Conservation (phyloP, 2,797 vertebrate species). For the Tarsius wallacei region DNA sequence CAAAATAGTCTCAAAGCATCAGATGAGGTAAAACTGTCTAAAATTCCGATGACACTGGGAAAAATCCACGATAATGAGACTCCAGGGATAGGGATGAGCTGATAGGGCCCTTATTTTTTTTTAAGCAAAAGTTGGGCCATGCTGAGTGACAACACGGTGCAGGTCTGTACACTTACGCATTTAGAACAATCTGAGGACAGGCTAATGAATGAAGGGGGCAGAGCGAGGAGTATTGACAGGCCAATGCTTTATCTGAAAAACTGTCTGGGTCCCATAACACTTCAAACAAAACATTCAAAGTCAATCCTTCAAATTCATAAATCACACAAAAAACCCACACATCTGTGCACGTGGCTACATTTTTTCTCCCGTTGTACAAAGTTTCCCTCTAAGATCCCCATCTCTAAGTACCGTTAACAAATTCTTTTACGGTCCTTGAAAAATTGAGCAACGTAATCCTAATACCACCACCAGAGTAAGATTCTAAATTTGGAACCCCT, state of each 20-base stretch:
- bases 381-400: background rate
- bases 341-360: fast-evolving
- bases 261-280: fast-evolving
- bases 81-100: fast-evolving
- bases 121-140: fast-evolving
- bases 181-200: background rate
- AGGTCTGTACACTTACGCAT: fast-evolving
- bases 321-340: background rate
- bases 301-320: background rate
- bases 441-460: fast-evolving
- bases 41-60: fast-evolving
- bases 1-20: background rate
- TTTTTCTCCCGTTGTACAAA: fast-evolving
- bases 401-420: fast-evolving
- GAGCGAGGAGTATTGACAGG: fast-evolving
- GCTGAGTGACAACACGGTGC: background rate
- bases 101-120: background rate
- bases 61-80: fast-evolving
- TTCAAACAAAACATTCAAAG: background rate
- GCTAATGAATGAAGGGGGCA: fast-evolving
- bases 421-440: fast-evolving
- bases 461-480: fast-evolving
- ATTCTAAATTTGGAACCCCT: background rate
- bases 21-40: background rate
- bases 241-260: fast-evolving